These are phyloP conservation scores for Rhinopomastus cyanomelas DNA, from an alignment of 2,113 vertebrate genomes.

Conservation along the genomic window DNA sequence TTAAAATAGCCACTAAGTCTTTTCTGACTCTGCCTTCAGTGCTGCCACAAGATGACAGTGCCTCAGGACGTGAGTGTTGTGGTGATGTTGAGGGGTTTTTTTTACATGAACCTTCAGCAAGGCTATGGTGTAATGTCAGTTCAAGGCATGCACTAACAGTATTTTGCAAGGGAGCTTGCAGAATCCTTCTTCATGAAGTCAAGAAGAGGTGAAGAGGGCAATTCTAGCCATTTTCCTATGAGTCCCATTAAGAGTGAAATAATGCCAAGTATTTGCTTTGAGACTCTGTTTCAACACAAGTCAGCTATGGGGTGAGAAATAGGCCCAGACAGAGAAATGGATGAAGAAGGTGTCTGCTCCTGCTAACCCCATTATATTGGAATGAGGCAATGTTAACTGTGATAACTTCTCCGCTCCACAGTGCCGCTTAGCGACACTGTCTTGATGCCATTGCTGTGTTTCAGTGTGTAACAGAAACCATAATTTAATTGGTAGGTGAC, in stretches of 20 bases:
- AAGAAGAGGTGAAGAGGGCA: neutral
- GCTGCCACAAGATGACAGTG: neutral
- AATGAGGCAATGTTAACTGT: neutral
- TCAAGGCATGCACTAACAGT: neutral
- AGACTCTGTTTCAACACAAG: neutral
- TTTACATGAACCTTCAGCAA: neutral
- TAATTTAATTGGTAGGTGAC: neutral
- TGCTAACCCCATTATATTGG: neutral
- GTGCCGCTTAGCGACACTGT: neutral
- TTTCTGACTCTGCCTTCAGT: neutral
- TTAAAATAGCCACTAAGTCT: slow-evolving; percentile 3
- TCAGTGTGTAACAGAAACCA: neutral
- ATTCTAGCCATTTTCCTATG: neutral
- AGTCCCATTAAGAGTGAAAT: neutral
- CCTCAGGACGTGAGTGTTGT: neutral
- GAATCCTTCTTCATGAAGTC: neutral
- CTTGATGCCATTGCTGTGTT: neutral
- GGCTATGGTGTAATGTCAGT: neutral
- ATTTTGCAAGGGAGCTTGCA: neutral
- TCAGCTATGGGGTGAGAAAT: neutral
- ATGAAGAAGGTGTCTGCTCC: neutral
- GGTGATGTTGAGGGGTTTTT: neutral
- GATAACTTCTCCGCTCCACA: neutral
- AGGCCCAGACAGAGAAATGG: neutral
- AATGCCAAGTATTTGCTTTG: neutral